Evolutionary conservation across 2,797 vertebrate species (phyloP).

Genomic region (Parotocinclus haroldoi): DNA sequence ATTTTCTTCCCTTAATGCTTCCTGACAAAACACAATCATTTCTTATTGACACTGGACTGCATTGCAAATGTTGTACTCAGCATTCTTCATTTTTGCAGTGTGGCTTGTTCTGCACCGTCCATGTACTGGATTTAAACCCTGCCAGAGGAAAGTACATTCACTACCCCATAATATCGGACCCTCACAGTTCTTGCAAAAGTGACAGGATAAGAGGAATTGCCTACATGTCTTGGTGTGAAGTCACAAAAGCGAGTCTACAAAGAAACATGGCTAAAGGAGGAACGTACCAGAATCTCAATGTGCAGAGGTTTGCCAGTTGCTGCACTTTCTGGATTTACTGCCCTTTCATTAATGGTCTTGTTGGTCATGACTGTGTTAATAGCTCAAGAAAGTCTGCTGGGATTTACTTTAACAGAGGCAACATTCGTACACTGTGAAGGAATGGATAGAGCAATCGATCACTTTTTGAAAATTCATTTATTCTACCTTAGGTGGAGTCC

Average conservation of each 20-base stretch:
- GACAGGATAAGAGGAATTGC: not conserved
- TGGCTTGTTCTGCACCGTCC: constrained; percentile 8
- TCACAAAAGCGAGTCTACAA: constrained; percentile 8
- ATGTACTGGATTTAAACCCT: constrained; percentile 22
- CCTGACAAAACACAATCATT: not conserved
- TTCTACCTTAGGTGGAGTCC: not conserved
- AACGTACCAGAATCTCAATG: constrained; percentile 29
- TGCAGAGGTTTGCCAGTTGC: constrained; percentile 18
- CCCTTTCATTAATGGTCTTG: constrained; percentile 35
- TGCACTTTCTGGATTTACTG: constrained; percentile 38
- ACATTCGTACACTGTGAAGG: not conserved
- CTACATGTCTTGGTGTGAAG: constrained; percentile 12
- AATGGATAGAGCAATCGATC: constrained; percentile 11
- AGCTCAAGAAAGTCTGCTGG: constrained; percentile 10
- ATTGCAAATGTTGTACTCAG: not conserved
- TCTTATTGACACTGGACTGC: not conserved
- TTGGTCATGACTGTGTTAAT: constrained; percentile 34
- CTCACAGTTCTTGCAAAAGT: constrained; percentile 13
- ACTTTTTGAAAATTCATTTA: constrained; percentile 17
- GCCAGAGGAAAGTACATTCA: not conserved
- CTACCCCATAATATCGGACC: constrained; percentile 13
- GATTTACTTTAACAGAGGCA: constrained; percentile 19
- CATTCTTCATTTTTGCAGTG: constrained; percentile 2
- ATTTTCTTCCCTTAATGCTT: too few species aligned
- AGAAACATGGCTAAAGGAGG: constrained; percentile 31